A percentile compares a stretch with the other conserved stretches of the same genome.
These are phyloP conservation scores for Falcunculus frontatus DNA, from an alignment of 2,113 vertebrate genomes.

Conservation along the genomic window DNA sequence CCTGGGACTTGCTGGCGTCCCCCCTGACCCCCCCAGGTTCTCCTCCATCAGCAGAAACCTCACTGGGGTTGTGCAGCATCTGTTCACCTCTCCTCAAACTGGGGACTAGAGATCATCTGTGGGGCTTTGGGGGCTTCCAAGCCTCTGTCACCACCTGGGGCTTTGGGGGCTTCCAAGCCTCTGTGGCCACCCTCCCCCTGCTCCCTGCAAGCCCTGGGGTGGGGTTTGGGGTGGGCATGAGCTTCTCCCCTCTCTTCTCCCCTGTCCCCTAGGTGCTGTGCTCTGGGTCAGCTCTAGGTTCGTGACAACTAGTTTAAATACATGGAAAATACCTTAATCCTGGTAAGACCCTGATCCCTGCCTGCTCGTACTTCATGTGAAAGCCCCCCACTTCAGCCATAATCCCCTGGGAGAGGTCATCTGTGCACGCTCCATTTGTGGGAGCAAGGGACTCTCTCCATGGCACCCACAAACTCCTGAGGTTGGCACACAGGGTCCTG, in stretches of 20 bases:
- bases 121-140: background rate
- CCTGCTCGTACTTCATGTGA: background rate
- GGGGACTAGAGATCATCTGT: background rate
- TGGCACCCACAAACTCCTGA: background rate
- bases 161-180: background rate
- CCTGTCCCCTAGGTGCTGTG: background rate
- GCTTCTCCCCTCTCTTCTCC: background rate
- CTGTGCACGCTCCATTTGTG: background rate
- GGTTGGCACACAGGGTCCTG: accelerated
- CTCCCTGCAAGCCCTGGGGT: background rate
- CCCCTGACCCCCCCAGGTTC: accelerated
- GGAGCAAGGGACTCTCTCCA: background rate
- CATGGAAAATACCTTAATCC: constrained; percentile 33
- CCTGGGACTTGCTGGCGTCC: background rate
- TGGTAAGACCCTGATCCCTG: background rate
- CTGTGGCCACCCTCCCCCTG: background rate
- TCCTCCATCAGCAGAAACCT: background rate
- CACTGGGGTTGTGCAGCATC: background rate
- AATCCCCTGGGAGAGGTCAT: background rate
- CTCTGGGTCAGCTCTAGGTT: background rate
- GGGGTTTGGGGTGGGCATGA: accelerated
- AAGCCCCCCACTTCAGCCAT: background rate
- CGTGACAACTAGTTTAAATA: background rate
- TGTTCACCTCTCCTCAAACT: accelerated
- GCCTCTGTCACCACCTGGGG: background rate